Percentiles rank a stretch among this genome's conserved stretches.
Evolutionary conservation across 2,888 invertebrate genomes (phyloP).

Genomic region (Saturnia pavonia): DNA sequence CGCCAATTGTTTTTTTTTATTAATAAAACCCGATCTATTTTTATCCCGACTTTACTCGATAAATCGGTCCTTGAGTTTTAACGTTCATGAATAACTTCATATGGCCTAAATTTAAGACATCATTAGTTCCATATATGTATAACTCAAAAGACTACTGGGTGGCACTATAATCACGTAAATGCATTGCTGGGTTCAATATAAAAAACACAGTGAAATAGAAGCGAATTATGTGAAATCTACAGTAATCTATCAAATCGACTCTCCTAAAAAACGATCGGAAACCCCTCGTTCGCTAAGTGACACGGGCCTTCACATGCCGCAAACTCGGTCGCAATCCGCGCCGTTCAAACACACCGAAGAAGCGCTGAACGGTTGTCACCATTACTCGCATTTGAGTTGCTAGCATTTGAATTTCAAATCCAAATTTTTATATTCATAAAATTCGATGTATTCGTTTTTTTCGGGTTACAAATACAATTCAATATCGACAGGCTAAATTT

Average conservation of each 20-base stretch:
- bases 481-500: background rate
- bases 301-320: slow-evolving; percentile 13
- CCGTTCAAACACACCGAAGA: slow-evolving; percentile 18
- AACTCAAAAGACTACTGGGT: background rate
- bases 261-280: background rate
- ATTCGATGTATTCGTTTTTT: background rate
- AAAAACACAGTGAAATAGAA: background rate
- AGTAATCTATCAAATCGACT: background rate
- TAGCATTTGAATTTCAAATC: background rate
- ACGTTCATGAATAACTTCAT: no score
- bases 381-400: slow-evolving; percentile 18
- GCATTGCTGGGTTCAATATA: background rate
- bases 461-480: background rate
- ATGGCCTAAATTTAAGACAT: no score
- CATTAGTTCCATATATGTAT: no score
- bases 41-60: no score
- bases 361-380: slow-evolving; percentile 17
- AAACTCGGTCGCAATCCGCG: slow-evolving; percentile 17
- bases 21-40: no score
- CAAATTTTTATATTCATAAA: background rate
- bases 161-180: no score
- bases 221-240: background rate
- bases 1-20: no score
- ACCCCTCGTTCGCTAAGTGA: slow-evolving; percentile 11
- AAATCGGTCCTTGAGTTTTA: no score